Evolutionary conservation across 2,797 vertebrate species (phyloP), one percentile per base, ranked within the genome.

Genomic region (Cacajao melanocephalus): DNA sequence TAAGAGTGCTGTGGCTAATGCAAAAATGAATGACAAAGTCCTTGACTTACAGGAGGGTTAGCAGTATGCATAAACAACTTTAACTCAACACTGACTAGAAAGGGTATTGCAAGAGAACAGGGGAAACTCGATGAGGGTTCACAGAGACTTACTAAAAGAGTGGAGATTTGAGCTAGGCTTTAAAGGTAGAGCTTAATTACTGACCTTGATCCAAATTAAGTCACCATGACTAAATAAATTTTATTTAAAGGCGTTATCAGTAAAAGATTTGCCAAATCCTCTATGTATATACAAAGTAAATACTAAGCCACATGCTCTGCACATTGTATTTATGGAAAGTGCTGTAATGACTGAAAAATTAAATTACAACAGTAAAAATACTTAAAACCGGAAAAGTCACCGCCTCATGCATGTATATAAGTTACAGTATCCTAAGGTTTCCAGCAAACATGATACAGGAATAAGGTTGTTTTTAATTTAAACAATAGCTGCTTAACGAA

Each of bases 191-290:
- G 39, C 7, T 92, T 94, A 85, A 92, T 58, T 61, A 76, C 1
- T 46, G 52, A 89, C 58, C 52, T 98, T 98, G 98, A 92, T 96
- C 87, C 44, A 92, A 97, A 97, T 98, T 98, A 98, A 98, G 90
- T 96, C 92, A 96, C 91, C 82, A 78, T 88, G 89, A 98, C 90
- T 92, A 98, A 95, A 92, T 90, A 92, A 84, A 87, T 90, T 97
- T 97, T 89, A 97, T 93, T 96, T 98, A 97, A 98, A 98, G 96
- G 24, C 73, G 96, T 98, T 97, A 97, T 94, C 93, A 97, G 70
- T 50, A 82, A 58, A 81, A 88, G 11, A 75, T 57, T 50, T 86
- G 17, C 19, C 39, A 94, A 93, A 75, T 83, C 30, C 7, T 88
- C 24, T 84, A 4, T 48, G 7, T 79, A 3, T 78, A 58, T 58